Conservation (phyloP, 2,113 vertebrate species). For the Nestor notabilis region DNA sequence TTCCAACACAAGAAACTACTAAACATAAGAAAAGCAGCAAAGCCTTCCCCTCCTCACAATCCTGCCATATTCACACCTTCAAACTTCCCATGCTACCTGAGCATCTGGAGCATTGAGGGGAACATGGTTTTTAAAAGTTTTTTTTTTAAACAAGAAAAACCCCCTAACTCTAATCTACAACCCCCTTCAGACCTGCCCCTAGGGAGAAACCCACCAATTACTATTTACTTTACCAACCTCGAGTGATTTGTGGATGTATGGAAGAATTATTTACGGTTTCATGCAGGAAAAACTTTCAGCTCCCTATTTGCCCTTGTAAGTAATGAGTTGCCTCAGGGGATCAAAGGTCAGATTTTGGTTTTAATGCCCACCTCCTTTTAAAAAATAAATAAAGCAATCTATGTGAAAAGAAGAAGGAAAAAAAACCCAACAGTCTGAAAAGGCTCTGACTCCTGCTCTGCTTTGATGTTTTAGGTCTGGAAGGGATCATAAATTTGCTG, state of each 20-base stretch:
- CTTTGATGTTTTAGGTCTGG: constrained; percentile 72
- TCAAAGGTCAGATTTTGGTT: constrained; percentile 63
- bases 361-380: constrained; percentile 46
- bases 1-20: not conserved
- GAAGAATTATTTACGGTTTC: constrained; percentile 66
- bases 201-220: constrained; percentile 66
- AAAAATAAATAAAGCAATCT: constrained; percentile 64
- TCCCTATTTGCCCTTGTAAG: constrained; percentile 58
- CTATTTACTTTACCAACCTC: constrained; percentile 66
- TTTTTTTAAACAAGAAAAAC: not conserved
- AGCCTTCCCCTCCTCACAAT: not conserved
- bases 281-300: constrained; percentile 47
- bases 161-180: constrained; percentile 42
- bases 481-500: constrained; percentile 70
- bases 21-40: not conserved
- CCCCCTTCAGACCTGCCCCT: constrained; percentile 58
- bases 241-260: constrained; percentile 69
- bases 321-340: constrained; percentile 60
- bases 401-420: constrained; percentile 41
- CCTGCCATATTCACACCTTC: not conserved
- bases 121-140: constrained; percentile 15
- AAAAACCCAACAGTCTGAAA: constrained; percentile 11
- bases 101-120: constrained; percentile 44
- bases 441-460: constrained; percentile 47
- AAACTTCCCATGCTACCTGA: not conserved